These are phyloP conservation scores for Sarcophaga variegata DNA, from an alignment of 2,888 invertebrate genomes.

Conservation along the genomic window DNA sequence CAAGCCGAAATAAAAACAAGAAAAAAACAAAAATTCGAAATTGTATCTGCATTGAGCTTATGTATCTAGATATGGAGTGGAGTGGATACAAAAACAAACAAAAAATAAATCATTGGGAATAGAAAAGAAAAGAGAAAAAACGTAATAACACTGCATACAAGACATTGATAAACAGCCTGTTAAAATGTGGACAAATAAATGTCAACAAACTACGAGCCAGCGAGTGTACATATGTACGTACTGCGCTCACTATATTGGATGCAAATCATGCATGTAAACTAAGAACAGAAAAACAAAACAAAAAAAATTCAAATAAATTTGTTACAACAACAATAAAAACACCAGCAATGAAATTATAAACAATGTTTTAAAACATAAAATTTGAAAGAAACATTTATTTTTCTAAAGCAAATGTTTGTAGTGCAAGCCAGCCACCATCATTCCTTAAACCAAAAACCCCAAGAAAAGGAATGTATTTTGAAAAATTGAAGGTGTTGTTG, in stretches of 20 bases:
- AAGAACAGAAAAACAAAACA: slow-evolving; percentile 21
- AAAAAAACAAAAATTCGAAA: slow-evolving; percentile 29
- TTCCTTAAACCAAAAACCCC: background rate
- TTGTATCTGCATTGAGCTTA: slow-evolving; percentile 32
- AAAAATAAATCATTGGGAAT: slow-evolving; percentile 18
- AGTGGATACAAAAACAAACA: background rate
- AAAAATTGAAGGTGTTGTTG: background rate
- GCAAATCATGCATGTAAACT: slow-evolving; percentile 51
- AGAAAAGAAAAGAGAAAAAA: slow-evolving; percentile 13
- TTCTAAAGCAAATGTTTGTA: slow-evolving; percentile 5
- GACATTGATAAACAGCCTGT: slow-evolving; percentile 69
- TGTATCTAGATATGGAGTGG: slow-evolving; percentile 41
- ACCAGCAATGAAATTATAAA: slow-evolving; percentile 41
- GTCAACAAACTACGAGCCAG: slow-evolving; percentile 48
- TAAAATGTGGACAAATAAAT: slow-evolving; percentile 69
- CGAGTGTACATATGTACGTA: background rate
- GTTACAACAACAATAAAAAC: slow-evolving; percentile 22
- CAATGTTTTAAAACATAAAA: slow-evolving; percentile 44
- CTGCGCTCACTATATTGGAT: slow-evolving; percentile 36
- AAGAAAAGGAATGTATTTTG: background rate
- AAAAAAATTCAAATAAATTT: background rate
- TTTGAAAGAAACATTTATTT: slow-evolving; percentile 51
- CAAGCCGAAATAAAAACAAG: background rate
- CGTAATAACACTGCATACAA: slow-evolving; percentile 5
- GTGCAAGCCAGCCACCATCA: background rate